Conservation (phyloP, 2,888 invertebrate genomes). For the Drosophila limbata region DNA sequence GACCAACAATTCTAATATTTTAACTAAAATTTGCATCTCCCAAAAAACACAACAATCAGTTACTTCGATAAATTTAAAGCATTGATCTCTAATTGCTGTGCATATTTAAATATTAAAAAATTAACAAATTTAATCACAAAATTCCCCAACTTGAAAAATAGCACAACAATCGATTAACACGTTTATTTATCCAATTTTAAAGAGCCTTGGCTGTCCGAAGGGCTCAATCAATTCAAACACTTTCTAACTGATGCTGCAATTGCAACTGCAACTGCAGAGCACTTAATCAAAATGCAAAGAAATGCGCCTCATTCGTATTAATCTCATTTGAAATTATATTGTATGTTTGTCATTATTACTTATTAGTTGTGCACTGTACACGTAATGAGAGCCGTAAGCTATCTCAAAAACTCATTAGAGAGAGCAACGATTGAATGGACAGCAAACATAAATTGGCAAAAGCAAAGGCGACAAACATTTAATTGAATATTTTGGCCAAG, state of each 20-base stretch:
- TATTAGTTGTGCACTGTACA: background rate
- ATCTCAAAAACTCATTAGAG: slow-evolving; percentile 65
- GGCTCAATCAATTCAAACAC: background rate
- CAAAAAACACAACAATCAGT: no score
- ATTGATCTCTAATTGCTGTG: no score
- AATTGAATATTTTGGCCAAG: slow-evolving; percentile 74
- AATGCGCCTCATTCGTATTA: slow-evolving; percentile 11
- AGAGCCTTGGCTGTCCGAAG: background rate
- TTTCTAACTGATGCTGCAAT: slow-evolving; percentile 14
- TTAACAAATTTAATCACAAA: no score
- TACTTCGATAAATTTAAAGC: no score
- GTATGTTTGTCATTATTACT: slow-evolving; percentile 1
- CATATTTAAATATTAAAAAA: no score
- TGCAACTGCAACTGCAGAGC: slow-evolving; percentile 13
- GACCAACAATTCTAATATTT: no score
- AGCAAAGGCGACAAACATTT: slow-evolving; percentile 59
- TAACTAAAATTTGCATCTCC: no score
- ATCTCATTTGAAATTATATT: slow-evolving; percentile 21
- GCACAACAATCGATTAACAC: background rate
- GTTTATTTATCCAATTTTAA: background rate
- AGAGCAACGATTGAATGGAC: slow-evolving; percentile 31
- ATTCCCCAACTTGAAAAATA: no score
- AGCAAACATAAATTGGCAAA: slow-evolving; percentile 66
- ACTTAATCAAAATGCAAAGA: slow-evolving; percentile 61
- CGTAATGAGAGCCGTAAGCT: slow-evolving; percentile 31